Conservation (phyloP, 2,888 invertebrate genomes). For the Furcula furcula region DNA sequence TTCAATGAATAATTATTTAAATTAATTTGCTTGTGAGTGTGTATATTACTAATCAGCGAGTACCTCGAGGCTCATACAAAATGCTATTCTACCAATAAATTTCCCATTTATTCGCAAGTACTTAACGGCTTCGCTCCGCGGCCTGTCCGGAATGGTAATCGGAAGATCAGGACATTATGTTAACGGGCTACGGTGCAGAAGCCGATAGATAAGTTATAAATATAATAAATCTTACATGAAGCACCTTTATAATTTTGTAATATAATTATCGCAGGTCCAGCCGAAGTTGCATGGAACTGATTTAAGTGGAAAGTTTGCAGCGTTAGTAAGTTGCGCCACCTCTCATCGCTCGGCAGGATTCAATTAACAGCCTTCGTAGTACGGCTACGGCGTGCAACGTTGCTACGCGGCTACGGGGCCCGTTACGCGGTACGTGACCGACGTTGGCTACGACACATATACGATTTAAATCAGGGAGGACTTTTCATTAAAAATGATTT, state of each 20-base stretch:
- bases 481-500: no score
- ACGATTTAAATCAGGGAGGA: conserved; percentile 22
- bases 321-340: conserved; percentile 41
- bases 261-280: conserved; percentile 22
- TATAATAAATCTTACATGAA: no score
- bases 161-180: conserved; percentile 34
- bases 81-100: conserved; percentile 18
- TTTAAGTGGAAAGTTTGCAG: conserved; percentile 38
- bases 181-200: conserved; percentile 21
- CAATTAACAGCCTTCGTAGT: conserved; percentile 60
- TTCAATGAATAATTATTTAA: no score
- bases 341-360: conserved; percentile 48
- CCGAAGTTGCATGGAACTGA: conserved; percentile 26
- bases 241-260: conserved; percentile 18
- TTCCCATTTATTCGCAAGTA: conserved; percentile 30
- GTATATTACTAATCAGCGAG: no score
- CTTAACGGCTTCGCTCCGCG: conserved; percentile 26
- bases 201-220: no score
- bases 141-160: conserved; percentile 43
- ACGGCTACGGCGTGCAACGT: conserved; percentile 40
- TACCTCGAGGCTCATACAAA: neutral
- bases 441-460: conserved; percentile 21
- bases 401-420: conserved; percentile 37
- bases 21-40: no score
- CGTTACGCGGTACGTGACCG: conserved; percentile 38